These are phyloP conservation scores for Streptopelia turtur DNA, from an alignment of 2,797 vertebrate genomes.

Conservation along the genomic window DNA sequence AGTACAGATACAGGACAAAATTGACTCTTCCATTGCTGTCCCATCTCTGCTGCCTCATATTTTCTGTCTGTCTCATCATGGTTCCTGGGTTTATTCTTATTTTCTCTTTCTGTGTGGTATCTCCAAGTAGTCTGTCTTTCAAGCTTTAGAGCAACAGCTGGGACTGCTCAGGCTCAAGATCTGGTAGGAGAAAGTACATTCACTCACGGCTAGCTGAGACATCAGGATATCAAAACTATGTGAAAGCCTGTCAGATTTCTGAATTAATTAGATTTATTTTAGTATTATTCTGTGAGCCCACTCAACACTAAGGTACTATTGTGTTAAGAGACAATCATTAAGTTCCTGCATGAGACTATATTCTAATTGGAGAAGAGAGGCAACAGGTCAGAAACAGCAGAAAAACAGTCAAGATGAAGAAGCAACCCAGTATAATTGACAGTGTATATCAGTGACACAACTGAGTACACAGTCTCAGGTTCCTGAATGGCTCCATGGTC, in stretches of 20 bases:
- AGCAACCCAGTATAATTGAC: not conserved
- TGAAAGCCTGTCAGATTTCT: not conserved
- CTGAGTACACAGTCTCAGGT: not conserved
- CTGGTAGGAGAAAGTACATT: not conserved
- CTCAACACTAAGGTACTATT: not conserved
- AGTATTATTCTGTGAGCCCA: not conserved
- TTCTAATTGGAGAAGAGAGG: not conserved
- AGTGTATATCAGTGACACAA: accelerated
- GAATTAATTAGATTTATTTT: not conserved
- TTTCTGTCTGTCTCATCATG: accelerated
- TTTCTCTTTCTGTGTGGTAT: not conserved
- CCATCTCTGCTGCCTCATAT: not conserved
- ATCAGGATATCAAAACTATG: not conserved
- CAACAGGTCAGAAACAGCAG: not conserved
- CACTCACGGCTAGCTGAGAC: not conserved
- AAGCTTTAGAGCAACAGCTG: not conserved
- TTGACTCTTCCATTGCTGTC: not conserved
- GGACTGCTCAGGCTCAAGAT: not conserved
- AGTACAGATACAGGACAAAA: accelerated
- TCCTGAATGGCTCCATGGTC: not conserved
- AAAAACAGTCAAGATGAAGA: not conserved
- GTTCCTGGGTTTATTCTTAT: not conserved
- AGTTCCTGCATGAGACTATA: not conserved
- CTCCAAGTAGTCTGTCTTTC: not conserved
- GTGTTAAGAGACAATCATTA: not conserved